Base-by-base conservation (phyloP, 2,113 vertebrate genomes). In the Argyrosomus japonicus region DNA sequence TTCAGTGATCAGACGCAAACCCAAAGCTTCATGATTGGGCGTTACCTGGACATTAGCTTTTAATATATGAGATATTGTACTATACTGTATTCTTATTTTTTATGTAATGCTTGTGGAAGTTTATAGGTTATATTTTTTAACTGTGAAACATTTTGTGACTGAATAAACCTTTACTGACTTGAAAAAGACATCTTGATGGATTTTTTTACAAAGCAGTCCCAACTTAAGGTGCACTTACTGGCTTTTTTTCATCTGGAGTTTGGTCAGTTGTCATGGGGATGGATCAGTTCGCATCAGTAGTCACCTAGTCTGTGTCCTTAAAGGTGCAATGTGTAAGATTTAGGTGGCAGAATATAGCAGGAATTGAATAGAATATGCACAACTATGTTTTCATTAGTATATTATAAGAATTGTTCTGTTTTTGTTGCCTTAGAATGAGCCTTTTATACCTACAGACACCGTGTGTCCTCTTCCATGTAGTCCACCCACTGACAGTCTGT, bases 1-100 rank as follows among this genome's bases (percentile, higher is more conserved):
- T n/a, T 94, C 95, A 56, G 94, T 94, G 53, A 96, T 96, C 62
- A 90, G 47, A 57, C 89, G 82, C 15, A 85, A 79, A 90, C 84
- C 36, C 17, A 88, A 85, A 18, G n/a, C 50, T 43, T 74, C 83
- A 48, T 88, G 67, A 89, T 54, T 2, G 14, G 45, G 77, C 23
- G 1, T 65, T 2, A 74, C 18, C 56, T 45, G 64, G 51, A 87
- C 65, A 23, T 47, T 76, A 67, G 6, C 27, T 84, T 40, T 65
- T 56, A 19, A 7, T 60, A 43, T 53, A 15, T 75, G 17, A 61
- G 1, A 83, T 56, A 6, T 57, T 82, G 40, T 70, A 64, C 4
- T 58, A 54, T 86, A 65, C 32, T 87, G n/a, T 82, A 47, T 72
- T 64, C 14, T 13, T 62, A 15, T 17, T 70, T 53, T 61, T 62